phyloP scores from a whole-genome alignment of 2,113 vertebrate genomes.

The human region DNA sequence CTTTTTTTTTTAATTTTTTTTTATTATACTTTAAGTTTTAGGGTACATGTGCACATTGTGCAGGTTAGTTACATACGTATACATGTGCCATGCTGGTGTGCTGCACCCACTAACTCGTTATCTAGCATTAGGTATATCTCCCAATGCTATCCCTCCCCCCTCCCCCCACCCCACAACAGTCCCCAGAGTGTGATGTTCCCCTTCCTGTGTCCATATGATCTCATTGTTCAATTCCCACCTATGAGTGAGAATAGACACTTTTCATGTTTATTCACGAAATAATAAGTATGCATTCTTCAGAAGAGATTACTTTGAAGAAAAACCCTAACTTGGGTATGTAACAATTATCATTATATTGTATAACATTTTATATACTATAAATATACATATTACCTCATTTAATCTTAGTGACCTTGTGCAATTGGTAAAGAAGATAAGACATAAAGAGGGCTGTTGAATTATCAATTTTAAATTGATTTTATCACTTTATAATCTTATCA shows the following conservation, averaged over 20 bases:
- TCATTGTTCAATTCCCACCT: too few species aligned
- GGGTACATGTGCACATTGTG: too few species aligned
- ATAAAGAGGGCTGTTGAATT: not conserved
- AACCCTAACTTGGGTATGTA: not conserved
- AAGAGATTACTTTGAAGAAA: not conserved
- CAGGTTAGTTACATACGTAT: too few species aligned
- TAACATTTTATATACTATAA: not conserved
- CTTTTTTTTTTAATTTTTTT: not conserved
- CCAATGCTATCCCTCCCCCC: too few species aligned
- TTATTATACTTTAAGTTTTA: too few species aligned
- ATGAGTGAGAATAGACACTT: not conserved
- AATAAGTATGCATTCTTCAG: not conserved
- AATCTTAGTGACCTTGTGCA: not conserved
- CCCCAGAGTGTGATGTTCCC: too few species aligned
- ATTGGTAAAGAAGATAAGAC: not conserved
- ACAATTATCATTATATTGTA: not conserved
- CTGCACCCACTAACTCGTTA: too few species aligned
- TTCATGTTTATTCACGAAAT: not conserved
- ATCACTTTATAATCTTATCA: not conserved
- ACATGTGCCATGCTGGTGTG: too few species aligned
- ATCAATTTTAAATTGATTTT: not conserved
- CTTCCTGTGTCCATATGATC: too few species aligned
- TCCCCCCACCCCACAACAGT: too few species aligned
- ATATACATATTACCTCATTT: not conserved
- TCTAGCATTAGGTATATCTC: too few species aligned